Base-by-base conservation (phyloP, 2,888 invertebrate genomes). In the Corbicula japonica region DNA sequence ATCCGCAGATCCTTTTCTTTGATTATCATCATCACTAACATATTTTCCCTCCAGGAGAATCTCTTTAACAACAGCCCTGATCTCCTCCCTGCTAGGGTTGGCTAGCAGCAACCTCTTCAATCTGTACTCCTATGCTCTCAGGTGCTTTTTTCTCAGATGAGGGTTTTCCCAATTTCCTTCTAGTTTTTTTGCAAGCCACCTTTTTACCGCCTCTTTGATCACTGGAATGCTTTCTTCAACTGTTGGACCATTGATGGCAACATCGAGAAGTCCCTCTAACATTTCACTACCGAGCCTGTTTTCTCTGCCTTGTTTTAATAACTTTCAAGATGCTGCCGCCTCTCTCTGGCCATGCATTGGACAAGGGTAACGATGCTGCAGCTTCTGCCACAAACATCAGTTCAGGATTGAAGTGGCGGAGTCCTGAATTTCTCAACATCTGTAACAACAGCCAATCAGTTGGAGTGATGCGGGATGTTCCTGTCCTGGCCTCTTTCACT, bases 331-430 rank as follows among this genome's bases (percentile, higher is more conserved):
- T 60, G 70, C 81, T 82, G 32, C 75, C 78, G 4, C 75, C 84
- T 44, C 80, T 77, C 44, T 84, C 80, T 52, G 82, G 80, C 77
- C 84, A 84, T 18, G 84, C 82, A 76, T 84, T 84, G 3, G 80
- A 65, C 2, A 80, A 73, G 4, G 82, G 82, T 2, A 82, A n/a
- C 26, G 77, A 75, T 0, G 73, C 60, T 48, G 70, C 76, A 28
- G 65, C 74, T 35, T 80, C 83, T 34, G 80, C 71, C 8, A 80
- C 21, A 28, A 32, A 54, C 3, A 41, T 32, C 0, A 80, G 18
- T 0, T 34, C 23, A 28, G 76, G 76, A 41, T 48, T 63, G 46
- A 77, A 35, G 1, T 48, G 58, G n/a, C 60, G 44, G 23, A 65
- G 34, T 23, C n/a, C 56, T 44, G 56, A 1, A 26, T 26, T 44